Evolutionary conservation across 2,888 invertebrate species (phyloP), one percentile per base, ranked within the genome.

Genomic region (Homarus gammarus): DNA sequence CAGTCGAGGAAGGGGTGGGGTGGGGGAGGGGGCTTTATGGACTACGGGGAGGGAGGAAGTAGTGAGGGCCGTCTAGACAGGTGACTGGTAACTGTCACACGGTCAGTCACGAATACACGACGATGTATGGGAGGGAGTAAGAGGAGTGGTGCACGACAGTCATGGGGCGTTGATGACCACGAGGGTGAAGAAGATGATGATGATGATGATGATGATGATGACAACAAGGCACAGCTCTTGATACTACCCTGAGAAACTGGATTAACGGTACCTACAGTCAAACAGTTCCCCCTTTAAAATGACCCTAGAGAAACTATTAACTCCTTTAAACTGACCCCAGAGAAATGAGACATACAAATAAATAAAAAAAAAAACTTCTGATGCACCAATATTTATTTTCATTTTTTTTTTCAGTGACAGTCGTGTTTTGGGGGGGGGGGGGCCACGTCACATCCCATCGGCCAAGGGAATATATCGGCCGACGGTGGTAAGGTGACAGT

Each of bases 401-500:
- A n/a, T n/a, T n/a, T n/a, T n/a, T n/a, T n/a, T n/a, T n/a, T n/a
- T n/a, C n/a, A n/a, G n/a, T n/a, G n/a, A n/a, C n/a, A n/a, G n/a
- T n/a, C n/a, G n/a, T n/a, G n/a, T n/a, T n/a, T n/a, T n/a, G n/a
- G 15, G 27, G 72, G 18, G 33, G 33, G 33, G 72, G 31, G 33
- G 10, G 12, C 5, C 5, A 38, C 61, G 81, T 64, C 64, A 82
- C 40, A 64, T 38, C 81, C 40, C 81, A 82, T 82, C 81, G 81
- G 27, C 64, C n/a, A 64, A 40, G 40, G 64, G 64, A 82, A 64
- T 82, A 82, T 82, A 61, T 82, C 40, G 27, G 44, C 31, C 64
- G 81, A 64, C 36, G 40, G n/a, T n/a, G n/a, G n/a, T 40, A 27
- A 40, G 61, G 81, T 82, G 81, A 82, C 64, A 64, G 81, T 56